phyloP scores from a whole-genome alignment of 2,888 invertebrate species.

The Hirtodrosophila histrioides region DNA sequence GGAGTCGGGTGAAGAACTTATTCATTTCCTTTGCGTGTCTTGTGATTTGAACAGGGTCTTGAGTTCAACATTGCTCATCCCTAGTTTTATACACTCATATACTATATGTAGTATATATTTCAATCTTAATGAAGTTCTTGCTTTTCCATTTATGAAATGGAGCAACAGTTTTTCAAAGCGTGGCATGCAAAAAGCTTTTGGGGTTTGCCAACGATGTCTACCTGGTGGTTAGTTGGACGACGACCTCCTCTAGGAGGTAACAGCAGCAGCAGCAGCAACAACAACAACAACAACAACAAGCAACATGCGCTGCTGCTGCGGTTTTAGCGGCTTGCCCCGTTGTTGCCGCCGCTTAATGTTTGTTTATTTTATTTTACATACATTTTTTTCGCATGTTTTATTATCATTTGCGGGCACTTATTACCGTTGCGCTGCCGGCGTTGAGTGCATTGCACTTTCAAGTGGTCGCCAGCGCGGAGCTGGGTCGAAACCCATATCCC shows the following conservation, averaged over 20 bases:
- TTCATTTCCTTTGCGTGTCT: too few relatives aligned
- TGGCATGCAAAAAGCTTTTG: constrained; percentile 5
- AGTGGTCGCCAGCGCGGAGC: constrained; percentile 37
- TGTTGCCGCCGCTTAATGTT: constrained; percentile 42
- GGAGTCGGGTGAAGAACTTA: too few relatives aligned
- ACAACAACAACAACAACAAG: constrained; percentile 1
- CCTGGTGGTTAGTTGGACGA: constrained; percentile 36
- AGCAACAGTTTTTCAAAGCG: constrained; percentile 25
- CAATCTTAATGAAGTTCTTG: too few relatives aligned
- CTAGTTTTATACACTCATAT: too few relatives aligned
- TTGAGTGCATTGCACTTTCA: constrained; percentile 68
- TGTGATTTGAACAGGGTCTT: too few relatives aligned
- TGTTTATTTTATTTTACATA: constrained; percentile 7
- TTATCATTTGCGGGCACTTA: constrained; percentile 63
- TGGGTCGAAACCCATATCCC: constrained; percentile 22
- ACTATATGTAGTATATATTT: too few relatives aligned
- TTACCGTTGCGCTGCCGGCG: constrained; percentile 52
- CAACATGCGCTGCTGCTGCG: constrained; percentile 30
- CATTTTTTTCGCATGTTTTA: constrained; percentile 54
- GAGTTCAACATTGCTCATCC: too few relatives aligned
- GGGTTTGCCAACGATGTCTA: constrained; percentile 5
- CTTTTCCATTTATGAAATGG: constrained; percentile 2
- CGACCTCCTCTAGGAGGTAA: constrained; percentile 24
- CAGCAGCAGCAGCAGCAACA: constrained; percentile 6
- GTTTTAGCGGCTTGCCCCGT: constrained; percentile 28